phyloP scores from a whole-genome alignment of 2,888 invertebrate species.

The Ypsolopha scabrella region DNA sequence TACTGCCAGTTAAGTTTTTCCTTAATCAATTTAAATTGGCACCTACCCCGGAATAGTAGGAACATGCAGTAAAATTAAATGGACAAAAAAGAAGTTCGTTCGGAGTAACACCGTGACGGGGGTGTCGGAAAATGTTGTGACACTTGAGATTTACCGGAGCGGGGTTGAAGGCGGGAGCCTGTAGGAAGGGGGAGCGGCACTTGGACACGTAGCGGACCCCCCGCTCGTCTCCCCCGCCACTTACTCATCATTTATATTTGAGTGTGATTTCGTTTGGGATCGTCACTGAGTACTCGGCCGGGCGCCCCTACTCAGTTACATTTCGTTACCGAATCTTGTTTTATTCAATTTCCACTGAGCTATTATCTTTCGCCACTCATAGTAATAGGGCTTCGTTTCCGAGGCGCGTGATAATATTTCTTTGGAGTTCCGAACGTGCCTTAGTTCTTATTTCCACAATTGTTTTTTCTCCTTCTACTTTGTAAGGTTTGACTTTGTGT shows the following conservation, averaged over 20 bases:
- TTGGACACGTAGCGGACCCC: conserved; percentile 51
- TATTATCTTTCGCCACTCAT: conserved; percentile 49
- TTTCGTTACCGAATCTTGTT: conserved; percentile 51
- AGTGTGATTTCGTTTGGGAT: conserved; percentile 62
- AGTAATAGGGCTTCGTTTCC: conserved; percentile 40
- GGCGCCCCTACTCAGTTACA: conserved; percentile 46
- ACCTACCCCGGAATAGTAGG: conserved; percentile 9
- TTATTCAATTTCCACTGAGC: conserved; percentile 49
- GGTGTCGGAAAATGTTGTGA: conserved; percentile 40
- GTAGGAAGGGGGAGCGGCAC: conserved; percentile 28
- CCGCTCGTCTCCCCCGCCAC: conserved; percentile 28
- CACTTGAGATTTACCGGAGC: conserved; percentile 49
- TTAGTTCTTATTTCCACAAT: not conserved
- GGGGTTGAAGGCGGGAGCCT: conserved; percentile 25
- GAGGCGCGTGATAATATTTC: conserved; percentile 38
- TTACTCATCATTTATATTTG: conserved; percentile 65
- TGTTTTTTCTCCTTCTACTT: not conserved
- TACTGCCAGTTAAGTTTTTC: conserved; percentile 1
- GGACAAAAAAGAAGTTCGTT: conserved; percentile 26
- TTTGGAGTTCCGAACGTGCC: conserved; percentile 3
- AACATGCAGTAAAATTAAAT: conserved; percentile 26
- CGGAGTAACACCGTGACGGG: conserved; percentile 31
- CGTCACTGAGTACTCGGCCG: conserved; percentile 33
- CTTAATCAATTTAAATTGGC: conserved; percentile 8
- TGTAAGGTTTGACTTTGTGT: not conserved